Evolutionary conservation across 2,113 vertebrate genomes (phyloP).

Genomic region (Leiothrix lutea): DNA sequence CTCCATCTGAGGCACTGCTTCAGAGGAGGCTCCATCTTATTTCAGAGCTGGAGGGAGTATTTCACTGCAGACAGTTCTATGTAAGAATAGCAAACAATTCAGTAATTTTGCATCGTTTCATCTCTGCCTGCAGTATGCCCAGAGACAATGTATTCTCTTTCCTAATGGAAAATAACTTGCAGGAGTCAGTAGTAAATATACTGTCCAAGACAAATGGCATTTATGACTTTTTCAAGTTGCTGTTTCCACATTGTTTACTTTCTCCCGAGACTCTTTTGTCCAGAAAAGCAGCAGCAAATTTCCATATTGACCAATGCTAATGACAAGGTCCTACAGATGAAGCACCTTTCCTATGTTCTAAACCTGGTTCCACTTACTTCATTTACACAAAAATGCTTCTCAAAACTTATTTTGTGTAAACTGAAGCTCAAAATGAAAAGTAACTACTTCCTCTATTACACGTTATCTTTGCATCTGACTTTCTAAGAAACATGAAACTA

Average conservation of each 20-base stretch:
- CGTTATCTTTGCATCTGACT: background rate
- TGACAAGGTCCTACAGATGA: background rate
- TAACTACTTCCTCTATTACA: background rate
- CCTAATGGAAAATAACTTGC: background rate
- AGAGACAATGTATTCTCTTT: background rate
- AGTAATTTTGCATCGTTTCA: background rate
- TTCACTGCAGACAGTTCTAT: background rate
- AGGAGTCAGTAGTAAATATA: background rate
- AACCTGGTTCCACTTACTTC: background rate
- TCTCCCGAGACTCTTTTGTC: background rate
- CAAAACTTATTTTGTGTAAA: background rate
- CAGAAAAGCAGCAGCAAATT: slow-evolving; percentile 76
- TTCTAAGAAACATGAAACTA: background rate
- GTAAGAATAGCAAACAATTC: background rate
- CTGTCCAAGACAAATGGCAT: background rate
- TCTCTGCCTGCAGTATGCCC: background rate
- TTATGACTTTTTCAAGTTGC: background rate
- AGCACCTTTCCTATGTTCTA: background rate
- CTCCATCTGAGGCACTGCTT: background rate
- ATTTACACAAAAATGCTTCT: background rate
- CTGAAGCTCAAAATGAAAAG: background rate
- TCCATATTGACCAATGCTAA: background rate
- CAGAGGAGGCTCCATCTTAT: background rate
- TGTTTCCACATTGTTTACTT: background rate
- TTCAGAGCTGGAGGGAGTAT: background rate